Percentiles rank a stretch among this genome's conserved stretches.
Conservation (phyloP, 1,140 invertebrate genomes). For the Pogonomyrmex californicus region DNA sequence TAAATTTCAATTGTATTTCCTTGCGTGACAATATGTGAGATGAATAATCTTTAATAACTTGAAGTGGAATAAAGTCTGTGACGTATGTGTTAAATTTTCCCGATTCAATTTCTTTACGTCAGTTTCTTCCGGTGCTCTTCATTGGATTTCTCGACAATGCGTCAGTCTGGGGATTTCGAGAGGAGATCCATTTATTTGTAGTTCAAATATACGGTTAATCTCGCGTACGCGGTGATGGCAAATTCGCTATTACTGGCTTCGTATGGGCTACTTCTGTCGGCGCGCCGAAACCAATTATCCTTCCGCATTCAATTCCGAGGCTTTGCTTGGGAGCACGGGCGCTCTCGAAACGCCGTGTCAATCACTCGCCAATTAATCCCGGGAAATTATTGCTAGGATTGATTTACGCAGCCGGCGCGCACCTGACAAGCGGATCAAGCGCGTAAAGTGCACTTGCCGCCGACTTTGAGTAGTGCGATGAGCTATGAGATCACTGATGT, state of each 20-base stretch:
- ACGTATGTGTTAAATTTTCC: not conserved
- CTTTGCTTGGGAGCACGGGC: constrained; percentile 51
- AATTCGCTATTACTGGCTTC: constrained; percentile 70
- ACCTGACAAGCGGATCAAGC: constrained; percentile 72
- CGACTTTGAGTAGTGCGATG: constrained; percentile 65
- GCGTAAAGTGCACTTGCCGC: constrained; percentile 71
- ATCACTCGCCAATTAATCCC: constrained; percentile 76
- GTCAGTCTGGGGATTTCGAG: constrained; percentile 2
- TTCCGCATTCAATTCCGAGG: constrained; percentile 70
- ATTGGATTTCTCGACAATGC: constrained; percentile 9
- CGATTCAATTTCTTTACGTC: not conserved
- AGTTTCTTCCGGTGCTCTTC: not conserved
- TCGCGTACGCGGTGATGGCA: constrained; percentile 57
- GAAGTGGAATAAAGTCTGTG: too few relatives aligned
- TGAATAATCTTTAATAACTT: not conserved
- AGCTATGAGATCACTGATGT: constrained; percentile 58
- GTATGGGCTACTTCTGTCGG: constrained; percentile 64
- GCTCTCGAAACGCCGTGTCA: constrained; percentile 74
- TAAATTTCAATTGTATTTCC: constrained; percentile 20
- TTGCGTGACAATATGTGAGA: not conserved
- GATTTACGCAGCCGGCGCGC: constrained; percentile 67
- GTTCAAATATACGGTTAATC: constrained; percentile 55
- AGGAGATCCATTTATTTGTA: constrained; percentile 53
- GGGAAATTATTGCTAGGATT: constrained; percentile 76
- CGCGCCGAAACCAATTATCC: constrained; percentile 73